Base-by-base conservation (phyloP, 2,888 invertebrate species). In the Philaethria dido region DNA sequence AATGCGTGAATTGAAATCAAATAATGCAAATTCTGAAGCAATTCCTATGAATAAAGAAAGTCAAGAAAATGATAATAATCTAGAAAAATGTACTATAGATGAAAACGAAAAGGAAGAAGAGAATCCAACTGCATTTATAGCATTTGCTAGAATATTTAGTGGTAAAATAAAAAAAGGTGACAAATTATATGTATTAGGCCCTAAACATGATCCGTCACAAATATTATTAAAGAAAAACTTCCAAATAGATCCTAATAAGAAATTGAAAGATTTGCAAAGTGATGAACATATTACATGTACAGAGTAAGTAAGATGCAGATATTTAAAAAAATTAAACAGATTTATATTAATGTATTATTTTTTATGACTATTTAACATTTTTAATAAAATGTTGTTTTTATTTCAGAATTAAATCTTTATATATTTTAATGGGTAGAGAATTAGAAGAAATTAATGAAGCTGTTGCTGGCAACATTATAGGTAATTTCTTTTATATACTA, bases 351-450 rank as follows among this genome's bases (percentile, higher is more conserved):
- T n/a, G n/a, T 29, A 29, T 6, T 29, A 3, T 29, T 29, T 4
- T 4, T 4, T 29, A 29, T 6, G 29, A 29, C 29, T 6, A 29
- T 29, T 18, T 16, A 16, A 36, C 13, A 20, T 42, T 16, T 42
- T 13, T 29, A 29, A 18, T 14, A 29, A 22, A 20, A 18, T 18
- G 2, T 20, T 14, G 14, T 42, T 39, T 39, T 8, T 39, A 4
- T 89, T 86, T 54, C 83, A 93, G 93, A 70, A 94, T 99, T 13
- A 94, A 95, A 57, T 95, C 96, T 69, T 87, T 99, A 0, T 99
- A 97, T 81, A 92, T 98, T 74, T 93, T 99, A 69, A 98, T 99
- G 97, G 99, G 99, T 8, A 94, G 98, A 75, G 99, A 99, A 78
- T 85, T 99, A 64, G 96, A 97, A 83, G 83, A 92, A 0, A 93